phyloP scores from a whole-genome alignment of 1,140 invertebrate species.

The Aphis gossypii region DNA sequence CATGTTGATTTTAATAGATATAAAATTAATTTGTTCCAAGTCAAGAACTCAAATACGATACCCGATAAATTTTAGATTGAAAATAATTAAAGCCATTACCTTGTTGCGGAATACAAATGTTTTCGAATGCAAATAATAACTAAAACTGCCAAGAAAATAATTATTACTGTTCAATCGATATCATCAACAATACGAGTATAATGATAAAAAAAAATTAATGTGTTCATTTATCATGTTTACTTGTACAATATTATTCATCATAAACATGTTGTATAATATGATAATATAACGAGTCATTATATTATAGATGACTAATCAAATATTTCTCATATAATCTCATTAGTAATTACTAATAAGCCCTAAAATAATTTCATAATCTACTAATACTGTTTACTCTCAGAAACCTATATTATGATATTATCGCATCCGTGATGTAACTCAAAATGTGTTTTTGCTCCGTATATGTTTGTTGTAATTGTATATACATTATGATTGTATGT shows the following conservation, averaged over 20 bases:
- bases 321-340: no score
- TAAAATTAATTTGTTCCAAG: background rate
- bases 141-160: background rate
- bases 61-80: background rate
- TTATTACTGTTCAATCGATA: background rate
- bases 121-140: background rate
- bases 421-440: background rate
- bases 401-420: background rate
- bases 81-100: background rate
- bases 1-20: no score
- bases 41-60: background rate
- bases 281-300: no score
- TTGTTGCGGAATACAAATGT: background rate
- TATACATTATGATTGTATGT: no score
- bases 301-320: no score
- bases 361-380: background rate
- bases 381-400: background rate
- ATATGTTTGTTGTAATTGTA: no score
- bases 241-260: no score
- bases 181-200: background rate
- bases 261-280: no score
- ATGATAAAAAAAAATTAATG: no score
- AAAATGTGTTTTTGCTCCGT: background rate
- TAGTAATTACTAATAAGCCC: background rate
- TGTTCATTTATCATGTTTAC: no score